Percentiles rank a stretch among this genome's conserved stretches.
Evolutionary conservation across 2,888 invertebrate species (phyloP).

Genomic region (Tachystola acroxantha): DNA sequence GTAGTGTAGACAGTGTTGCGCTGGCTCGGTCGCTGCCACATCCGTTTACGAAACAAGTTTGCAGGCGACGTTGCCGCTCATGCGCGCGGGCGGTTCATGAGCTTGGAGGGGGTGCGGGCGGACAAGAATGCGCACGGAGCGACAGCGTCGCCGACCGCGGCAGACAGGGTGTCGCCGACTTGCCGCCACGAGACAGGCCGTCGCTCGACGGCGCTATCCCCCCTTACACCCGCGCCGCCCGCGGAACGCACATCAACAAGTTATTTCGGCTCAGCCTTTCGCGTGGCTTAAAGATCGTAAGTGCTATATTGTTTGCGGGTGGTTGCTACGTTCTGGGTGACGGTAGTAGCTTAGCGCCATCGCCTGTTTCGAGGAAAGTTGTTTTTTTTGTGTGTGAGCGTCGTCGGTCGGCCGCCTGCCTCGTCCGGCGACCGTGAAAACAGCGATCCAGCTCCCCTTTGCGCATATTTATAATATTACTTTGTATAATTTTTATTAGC

Average conservation of each 20-base stretch:
- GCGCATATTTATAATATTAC: slow-evolving; percentile 12
- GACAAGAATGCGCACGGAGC: slow-evolving; percentile 71
- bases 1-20: slow-evolving; percentile 47
- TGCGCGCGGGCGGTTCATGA: slow-evolving; percentile 66
- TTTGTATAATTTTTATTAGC: neutral
- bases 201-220: slow-evolving; percentile 80
- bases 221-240: slow-evolving; percentile 54
- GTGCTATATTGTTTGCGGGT: slow-evolving; percentile 32
- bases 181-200: slow-evolving; percentile 88
- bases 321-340: slow-evolving; percentile 45
- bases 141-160: slow-evolving; percentile 88
- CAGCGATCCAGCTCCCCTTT: slow-evolving; percentile 40
- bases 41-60: slow-evolving; percentile 87
- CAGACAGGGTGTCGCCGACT: slow-evolving; percentile 97
- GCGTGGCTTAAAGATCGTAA: slow-evolving; percentile 53
- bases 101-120: slow-evolving; percentile 64
- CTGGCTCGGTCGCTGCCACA: slow-evolving; percentile 79
- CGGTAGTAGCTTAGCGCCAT: slow-evolving; percentile 64
- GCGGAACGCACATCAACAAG: slow-evolving; percentile 74
- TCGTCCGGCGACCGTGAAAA: slow-evolving; percentile 68
- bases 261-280: slow-evolving; percentile 66
- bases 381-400: slow-evolving; percentile 65
- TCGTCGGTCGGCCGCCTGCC: slow-evolving; percentile 50
- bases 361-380: slow-evolving; percentile 74
- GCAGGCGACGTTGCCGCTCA: slow-evolving; percentile 76